Conservation (phyloP, 2,113 vertebrate species). For the Alethe diademata region DNA sequence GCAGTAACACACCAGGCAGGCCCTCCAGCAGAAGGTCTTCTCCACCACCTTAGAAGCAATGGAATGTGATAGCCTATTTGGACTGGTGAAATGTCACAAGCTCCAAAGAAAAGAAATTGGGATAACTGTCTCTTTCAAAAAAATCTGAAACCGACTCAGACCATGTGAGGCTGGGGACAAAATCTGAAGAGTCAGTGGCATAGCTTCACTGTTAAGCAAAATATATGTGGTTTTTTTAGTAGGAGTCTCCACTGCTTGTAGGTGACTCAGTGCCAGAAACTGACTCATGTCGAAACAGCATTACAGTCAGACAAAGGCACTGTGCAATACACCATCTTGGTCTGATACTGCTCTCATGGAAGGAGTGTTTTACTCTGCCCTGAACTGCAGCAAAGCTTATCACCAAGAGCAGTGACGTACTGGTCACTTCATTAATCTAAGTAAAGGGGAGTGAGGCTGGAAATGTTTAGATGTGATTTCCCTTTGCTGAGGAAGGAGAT, state of each 20-base stretch:
- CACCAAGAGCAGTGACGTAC: constrained; percentile 4
- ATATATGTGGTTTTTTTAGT: not conserved
- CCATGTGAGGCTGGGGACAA: not conserved
- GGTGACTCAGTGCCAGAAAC: constrained; percentile 42
- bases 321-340: not conserved
- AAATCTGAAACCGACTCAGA: not conserved
- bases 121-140: not conserved
- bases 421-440: constrained; percentile 23
- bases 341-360: constrained; percentile 24
- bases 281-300: constrained; percentile 21
- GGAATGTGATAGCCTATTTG: not conserved
- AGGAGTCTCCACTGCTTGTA: not conserved
- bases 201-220: not conserved
- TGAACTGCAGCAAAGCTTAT: constrained; percentile 28
- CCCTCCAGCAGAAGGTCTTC: not conserved
- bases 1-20: not conserved
- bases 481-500: constrained; percentile 54
- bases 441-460: constrained; percentile 38
- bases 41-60: not conserved
- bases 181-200: not conserved
- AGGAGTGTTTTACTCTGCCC: constrained; percentile 6
- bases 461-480: constrained; percentile 56
- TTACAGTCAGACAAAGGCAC: constrained; percentile 25
- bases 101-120: not conserved
- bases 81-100: not conserved